Evolutionary conservation across 2,113 vertebrate genomes (phyloP).

Genomic region (Oxyruncus cristatus): DNA sequence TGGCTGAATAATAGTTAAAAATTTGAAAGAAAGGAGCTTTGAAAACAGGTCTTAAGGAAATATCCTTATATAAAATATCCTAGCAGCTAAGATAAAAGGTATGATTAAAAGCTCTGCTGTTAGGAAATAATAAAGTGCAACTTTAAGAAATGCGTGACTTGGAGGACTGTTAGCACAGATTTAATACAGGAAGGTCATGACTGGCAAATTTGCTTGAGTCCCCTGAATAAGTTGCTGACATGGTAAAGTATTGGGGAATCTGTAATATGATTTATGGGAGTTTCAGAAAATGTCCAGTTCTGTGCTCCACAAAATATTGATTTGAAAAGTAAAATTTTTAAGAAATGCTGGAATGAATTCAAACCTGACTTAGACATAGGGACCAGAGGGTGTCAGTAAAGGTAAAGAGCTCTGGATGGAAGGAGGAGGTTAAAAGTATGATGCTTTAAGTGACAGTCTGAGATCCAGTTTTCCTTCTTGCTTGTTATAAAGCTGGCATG

Average conservation of each 20-base stretch:
- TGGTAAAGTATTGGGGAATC: constrained; percentile 14
- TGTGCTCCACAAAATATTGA: constrained; percentile 13
- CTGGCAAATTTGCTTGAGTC: constrained; percentile 18
- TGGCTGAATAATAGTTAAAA: neutral
- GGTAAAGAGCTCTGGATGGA: constrained; percentile 44
- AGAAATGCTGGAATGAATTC: neutral
- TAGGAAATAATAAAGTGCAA: neutral
- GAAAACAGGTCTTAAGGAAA: neutral
- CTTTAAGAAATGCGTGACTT: constrained; percentile 5
- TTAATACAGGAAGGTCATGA: constrained; percentile 1
- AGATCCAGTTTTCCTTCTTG: neutral
- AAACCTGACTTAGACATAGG: constrained; percentile 14
- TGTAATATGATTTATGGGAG: constrained; percentile 23
- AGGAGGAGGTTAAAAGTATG: constrained; percentile 13
- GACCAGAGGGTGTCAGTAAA: constrained; percentile 73
- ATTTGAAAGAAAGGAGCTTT: neutral
- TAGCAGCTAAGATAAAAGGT: neutral
- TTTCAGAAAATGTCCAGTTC: constrained; percentile 41
- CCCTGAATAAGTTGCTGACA: constrained; percentile 31
- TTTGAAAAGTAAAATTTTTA: constrained; percentile 37
- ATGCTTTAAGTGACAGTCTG: neutral
- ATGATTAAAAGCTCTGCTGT: neutral
- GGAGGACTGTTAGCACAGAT: neutral
- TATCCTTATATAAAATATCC: too few relatives aligned
- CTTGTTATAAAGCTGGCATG: neutral